Evolutionary conservation across 1,140 invertebrate species (phyloP), one percentile per base, ranked within the genome.

Genomic region (Euschistus heros): DNA sequence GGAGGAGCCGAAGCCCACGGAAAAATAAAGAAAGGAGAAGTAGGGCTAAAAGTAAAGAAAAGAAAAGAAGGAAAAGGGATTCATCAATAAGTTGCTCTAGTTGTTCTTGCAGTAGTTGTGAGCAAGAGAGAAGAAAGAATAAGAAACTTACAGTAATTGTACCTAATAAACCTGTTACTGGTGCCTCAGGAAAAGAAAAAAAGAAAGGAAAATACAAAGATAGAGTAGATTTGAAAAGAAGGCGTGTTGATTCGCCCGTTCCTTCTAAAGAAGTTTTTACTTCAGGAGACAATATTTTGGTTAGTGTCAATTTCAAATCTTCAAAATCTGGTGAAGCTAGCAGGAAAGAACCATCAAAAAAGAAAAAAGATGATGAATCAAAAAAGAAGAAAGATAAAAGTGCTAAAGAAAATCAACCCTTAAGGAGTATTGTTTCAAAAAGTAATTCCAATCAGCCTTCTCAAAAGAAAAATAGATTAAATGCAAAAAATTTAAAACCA

Each of bases 211-310:
- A 66, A 44, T 17, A 65, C 52, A 59, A 70, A 66, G 60, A 74
- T 77, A 77, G 68, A 69, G 55, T 68, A 78, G 72, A 67, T 81
- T 74, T 69, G 77, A 71, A 75, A 70, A 76, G 74, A 37, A 76
- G 79, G 62, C 73, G 79, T 46, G 78, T 80, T 24, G 78, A 80
- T 63, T 80, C 80, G 0, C 80, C 82, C 0, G 77, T 81, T 4
- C 87, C 88, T 1, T 87, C 85, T 0, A 94, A 94, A 74, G 91
- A 93, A 76, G 89, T 94, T 0, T 93, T 92, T 72, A 88, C 91
- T 0, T 92, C 90, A 26, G 92, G 91, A 5, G 90, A 93, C 75
- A 93, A 92, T 72, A 94, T 94, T 63, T 79, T 93, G 33, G 90
- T 94, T 0, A 93, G 90, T 74, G 89, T 94, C 7, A 92, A 89